Conservation (phyloP, 2,888 invertebrate species). For the Eudasyphora cyanicolor region DNA sequence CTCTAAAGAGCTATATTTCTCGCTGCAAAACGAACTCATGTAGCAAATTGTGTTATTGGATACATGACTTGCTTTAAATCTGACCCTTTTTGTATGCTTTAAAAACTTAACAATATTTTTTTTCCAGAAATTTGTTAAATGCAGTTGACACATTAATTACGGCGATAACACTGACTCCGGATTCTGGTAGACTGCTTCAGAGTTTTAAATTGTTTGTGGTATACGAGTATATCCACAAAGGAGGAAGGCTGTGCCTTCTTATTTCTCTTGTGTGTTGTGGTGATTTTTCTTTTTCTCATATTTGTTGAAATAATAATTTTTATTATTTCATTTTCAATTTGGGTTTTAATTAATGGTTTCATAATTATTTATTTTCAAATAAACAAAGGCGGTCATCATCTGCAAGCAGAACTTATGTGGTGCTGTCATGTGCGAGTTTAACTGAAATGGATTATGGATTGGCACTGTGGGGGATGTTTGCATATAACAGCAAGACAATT, state of each 20-base stretch:
- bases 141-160: slow-evolving; percentile 25
- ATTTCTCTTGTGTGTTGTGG: too few relatives aligned
- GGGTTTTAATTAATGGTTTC: slow-evolving; percentile 32
- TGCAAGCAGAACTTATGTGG: neutral
- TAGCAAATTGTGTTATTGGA: too few relatives aligned
- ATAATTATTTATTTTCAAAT: neutral
- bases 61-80: neutral
- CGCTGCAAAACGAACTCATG: neutral
- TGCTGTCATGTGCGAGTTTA: too few relatives aligned
- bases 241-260: too few relatives aligned
- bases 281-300: neutral
- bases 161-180: neutral
- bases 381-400: neutral
- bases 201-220: too few relatives aligned
- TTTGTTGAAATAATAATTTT: neutral
- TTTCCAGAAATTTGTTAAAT: slow-evolving; percentile 17
- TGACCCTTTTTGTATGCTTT: neutral
- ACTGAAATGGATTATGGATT: too few relatives aligned
- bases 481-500: too few relatives aligned
- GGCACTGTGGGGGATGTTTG: too few relatives aligned
- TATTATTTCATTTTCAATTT: slow-evolving; percentile 36
- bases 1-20: neutral
- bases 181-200: neutral
- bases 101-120: neutral
- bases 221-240: too few relatives aligned